Percentiles rank a stretch among this genome's conserved stretches.
phyloP scores from a whole-genome alignment of 2,888 invertebrate genomes.

The Microplitis deprimator region DNA sequence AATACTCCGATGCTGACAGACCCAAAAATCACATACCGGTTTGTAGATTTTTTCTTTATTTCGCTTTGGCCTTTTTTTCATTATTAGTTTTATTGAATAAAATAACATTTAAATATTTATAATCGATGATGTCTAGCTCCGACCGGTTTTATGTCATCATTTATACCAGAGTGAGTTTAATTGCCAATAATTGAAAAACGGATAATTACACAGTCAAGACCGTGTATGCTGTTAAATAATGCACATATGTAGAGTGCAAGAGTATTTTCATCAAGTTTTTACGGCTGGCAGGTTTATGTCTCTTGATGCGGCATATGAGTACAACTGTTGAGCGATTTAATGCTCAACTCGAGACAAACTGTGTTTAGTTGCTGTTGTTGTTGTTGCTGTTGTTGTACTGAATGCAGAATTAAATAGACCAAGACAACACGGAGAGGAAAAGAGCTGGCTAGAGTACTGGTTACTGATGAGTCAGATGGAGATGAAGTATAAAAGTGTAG shows the following conservation, averaged over 20 bases:
- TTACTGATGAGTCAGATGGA: too few relatives aligned
- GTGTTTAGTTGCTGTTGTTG: not conserved
- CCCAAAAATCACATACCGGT: conserved; percentile 26
- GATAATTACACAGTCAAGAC: not conserved
- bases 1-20: conserved; percentile 50
- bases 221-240: conserved; percentile 8
- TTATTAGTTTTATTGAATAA: not conserved
- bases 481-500: conserved; percentile 38
- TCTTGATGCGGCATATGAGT: conserved; percentile 63
- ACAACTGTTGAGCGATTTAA: conserved; percentile 62
- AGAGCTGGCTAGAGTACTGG: conserved; percentile 33
- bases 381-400: not conserved
- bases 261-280: conserved; percentile 56
- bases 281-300: conserved; percentile 61
- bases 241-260: conserved; percentile 12
- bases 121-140: too few relatives aligned
- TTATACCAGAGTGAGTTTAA: conserved; percentile 24
- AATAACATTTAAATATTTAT: too few relatives aligned
- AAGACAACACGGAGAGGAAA: conserved; percentile 39
- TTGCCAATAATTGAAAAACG: conserved; percentile 35
- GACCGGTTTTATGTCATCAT: not conserved
- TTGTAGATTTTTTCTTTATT: conserved; percentile 21
- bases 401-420: conserved; percentile 30
- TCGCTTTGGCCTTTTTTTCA: not conserved
- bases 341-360: conserved; percentile 36